Evolutionary conservation across 2,888 invertebrate genomes (phyloP), one percentile per base, ranked within the genome.

Genomic region (Cephus rjabovi): DNA sequence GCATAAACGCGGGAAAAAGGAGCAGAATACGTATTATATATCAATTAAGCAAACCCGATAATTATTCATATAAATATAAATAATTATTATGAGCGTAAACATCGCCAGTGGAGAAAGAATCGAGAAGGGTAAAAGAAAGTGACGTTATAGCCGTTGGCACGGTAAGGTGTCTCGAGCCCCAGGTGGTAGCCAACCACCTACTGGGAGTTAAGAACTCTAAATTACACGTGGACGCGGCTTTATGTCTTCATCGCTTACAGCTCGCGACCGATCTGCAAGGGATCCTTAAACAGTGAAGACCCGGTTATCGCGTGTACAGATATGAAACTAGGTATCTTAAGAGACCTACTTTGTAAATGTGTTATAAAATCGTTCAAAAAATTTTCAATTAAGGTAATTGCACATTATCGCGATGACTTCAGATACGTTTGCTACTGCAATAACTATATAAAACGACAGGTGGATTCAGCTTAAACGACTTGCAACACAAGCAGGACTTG

Each of bases 181-280:
- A 82, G 91, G 91, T 88, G 91, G 90, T 87, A 87, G 83, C 79
- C 87, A 87, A 86, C 90, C 90, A 87, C 91, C 91, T 88, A 91
- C 91, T 89, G 91, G 77, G 91, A 88, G 87, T 86, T 87, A 88
- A 89, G 88, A 88, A 90, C 90, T 89, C 87, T 91, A 91, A 91
- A 91, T 91, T 91, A 91, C 89, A 88, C 90, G 87, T 84, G 87
- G 89, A 89, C 90, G 89, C 87, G 88, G 87, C 87, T 88, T 89
- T 89, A 88, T 85, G 89, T 90, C 91, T 91, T 89, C 86, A 89
- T 90, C 85, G 89, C 85, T 89, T 89, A 88, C 84, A 85, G 83
- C 83, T 81, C 81, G 85, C 86, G 85, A 85, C 85, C 73, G 71
- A 71, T 71, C 71, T 71, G 71, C 6, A 15, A 71, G 33, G 71